Percentiles rank a stretch among this genome's conserved stretches.
These are phyloP conservation scores for Lepeophtheirus nordmannii DNA, from an alignment of 2,888 invertebrate species.

Conservation along the genomic window DNA sequence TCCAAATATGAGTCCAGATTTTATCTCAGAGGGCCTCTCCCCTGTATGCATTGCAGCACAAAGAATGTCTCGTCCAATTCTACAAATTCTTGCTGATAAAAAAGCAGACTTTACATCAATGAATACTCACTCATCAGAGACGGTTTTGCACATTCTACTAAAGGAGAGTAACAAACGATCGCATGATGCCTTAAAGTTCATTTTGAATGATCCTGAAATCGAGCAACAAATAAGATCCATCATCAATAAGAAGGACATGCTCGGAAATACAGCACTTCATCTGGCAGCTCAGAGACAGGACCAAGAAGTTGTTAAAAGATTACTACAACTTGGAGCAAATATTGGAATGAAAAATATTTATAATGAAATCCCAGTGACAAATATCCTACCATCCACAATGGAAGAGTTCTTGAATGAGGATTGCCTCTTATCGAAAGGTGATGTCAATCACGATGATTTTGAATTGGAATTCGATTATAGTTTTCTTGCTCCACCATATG, in stretches of 20 bases:
- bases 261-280: slow-evolving; percentile 19
- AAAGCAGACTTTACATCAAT: slow-evolving; percentile 11
- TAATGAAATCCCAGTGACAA: slow-evolving; percentile 51
- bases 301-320: slow-evolving; percentile 26
- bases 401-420: slow-evolving; percentile 57
- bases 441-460: slow-evolving; percentile 50
- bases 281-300: slow-evolving; percentile 7
- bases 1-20: slow-evolving; percentile 3
- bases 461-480: slow-evolving; percentile 57
- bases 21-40: not conserved
- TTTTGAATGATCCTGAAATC: not conserved
- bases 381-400: slow-evolving; percentile 50
- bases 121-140: not conserved
- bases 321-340: slow-evolving; percentile 55
- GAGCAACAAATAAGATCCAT: not conserved
- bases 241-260: slow-evolving; percentile 7
- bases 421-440: slow-evolving; percentile 47
- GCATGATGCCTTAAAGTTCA: not conserved
- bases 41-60: slow-evolving; percentile 7
- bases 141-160: slow-evolving; percentile 7
- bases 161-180: not conserved
- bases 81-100: not conserved
- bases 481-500: slow-evolving; percentile 45
- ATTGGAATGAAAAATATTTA: slow-evolving; percentile 48
- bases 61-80: not conserved